phyloP scores from a whole-genome alignment of 2,888 invertebrate genomes.

The Chalcosyrphus nemorum region DNA sequence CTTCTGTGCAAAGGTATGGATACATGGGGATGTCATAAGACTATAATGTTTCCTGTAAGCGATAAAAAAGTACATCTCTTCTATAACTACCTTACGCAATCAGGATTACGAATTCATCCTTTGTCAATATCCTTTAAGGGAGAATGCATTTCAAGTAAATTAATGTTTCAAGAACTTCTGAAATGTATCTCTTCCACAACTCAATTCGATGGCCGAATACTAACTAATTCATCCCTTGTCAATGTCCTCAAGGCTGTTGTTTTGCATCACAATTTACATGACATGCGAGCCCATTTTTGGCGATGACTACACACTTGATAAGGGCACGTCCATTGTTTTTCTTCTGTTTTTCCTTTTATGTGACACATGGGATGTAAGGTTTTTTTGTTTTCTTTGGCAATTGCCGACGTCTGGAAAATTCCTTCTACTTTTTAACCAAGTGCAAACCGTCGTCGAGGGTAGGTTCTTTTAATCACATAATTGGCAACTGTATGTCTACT shows the following conservation, averaged over 20 bases:
- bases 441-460: slow-evolving; percentile 22
- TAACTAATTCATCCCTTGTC: not conserved
- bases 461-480: slow-evolving; percentile 47
- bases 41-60: no score
- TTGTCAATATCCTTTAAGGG: no score
- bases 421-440: slow-evolving; percentile 1
- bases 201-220: not conserved
- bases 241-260: not conserved
- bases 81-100: no score
- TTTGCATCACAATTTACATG: not conserved
- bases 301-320: slow-evolving; percentile 2
- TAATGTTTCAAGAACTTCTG: not conserved
- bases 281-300: not conserved
- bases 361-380: slow-evolving; percentile 18
- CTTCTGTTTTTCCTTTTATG: not conserved
- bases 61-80: no score
- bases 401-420: slow-evolving; percentile 23
- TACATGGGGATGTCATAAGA: no score
- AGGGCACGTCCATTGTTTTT: not conserved
- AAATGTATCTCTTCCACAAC: not conserved
- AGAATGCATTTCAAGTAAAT: no score
- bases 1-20: no score
- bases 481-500: slow-evolving; percentile 57
- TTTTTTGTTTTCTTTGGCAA: slow-evolving; percentile 14
- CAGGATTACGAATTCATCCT: no score